Evolutionary conservation across 2,113 vertebrate species (phyloP).

Genomic region (Zootoca vivipara): DNA sequence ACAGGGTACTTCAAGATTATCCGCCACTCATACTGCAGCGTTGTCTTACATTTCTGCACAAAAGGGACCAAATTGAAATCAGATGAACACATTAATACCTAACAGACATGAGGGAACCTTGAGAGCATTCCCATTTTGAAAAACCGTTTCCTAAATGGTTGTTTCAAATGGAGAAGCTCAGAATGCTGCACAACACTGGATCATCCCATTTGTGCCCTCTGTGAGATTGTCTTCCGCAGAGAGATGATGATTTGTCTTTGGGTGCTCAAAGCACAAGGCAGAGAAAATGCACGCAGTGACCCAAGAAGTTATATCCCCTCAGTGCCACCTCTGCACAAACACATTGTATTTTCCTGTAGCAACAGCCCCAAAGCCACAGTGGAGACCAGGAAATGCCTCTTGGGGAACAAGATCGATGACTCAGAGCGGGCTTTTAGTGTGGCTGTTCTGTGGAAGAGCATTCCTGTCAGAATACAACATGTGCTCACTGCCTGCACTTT

Average conservation of each 20-base stretch:
- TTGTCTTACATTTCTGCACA: neutral
- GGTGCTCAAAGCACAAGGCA: neutral
- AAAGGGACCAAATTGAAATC: neutral
- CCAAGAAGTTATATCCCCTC: neutral
- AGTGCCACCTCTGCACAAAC: neutral
- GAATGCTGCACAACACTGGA: neutral
- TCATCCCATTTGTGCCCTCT: neutral
- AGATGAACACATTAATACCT: neutral
- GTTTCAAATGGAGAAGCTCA: neutral
- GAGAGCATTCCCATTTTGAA: neutral
- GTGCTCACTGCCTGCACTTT: too few species aligned
- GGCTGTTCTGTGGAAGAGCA: too few species aligned
- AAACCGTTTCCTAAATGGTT: neutral
- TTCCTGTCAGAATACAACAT: too few species aligned
- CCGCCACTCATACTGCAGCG: neutral
- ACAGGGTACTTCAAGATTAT: neutral
- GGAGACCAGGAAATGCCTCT: neutral
- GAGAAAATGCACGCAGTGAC: neutral
- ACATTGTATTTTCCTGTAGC: neutral
- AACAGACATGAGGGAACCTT: neutral
- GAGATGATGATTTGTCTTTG: conserved; percentile 5
- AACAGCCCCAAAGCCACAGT: neutral
- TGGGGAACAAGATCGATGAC: neutral
- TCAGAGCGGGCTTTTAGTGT: neutral
- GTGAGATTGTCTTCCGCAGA: neutral